These are phyloP conservation scores for Carollia perspicillata DNA, from an alignment of 2,113 vertebrate species.

Conservation along the genomic window DNA sequence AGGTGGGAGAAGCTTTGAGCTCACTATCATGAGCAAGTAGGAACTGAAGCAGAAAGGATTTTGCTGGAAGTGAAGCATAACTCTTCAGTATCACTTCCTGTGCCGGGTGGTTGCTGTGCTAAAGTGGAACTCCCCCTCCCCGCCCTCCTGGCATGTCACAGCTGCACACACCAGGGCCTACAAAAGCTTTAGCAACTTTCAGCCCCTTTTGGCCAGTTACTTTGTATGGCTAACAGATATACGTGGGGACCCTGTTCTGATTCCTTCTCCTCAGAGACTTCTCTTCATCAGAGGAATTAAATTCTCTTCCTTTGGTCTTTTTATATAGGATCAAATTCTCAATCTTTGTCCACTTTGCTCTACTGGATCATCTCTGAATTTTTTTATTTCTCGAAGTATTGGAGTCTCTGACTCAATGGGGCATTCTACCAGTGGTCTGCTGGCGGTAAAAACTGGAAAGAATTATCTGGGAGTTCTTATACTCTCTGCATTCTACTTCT, in stretches of 20 bases:
- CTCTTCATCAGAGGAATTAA: not conserved
- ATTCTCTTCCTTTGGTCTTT: slow-evolving; percentile 15
- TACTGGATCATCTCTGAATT: not conserved
- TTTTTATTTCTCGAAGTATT: not conserved
- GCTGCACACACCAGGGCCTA: not conserved
- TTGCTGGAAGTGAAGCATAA: not conserved
- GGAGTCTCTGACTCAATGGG: not conserved
- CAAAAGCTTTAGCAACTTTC: not conserved
- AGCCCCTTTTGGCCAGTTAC: not conserved
- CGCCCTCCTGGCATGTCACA: not conserved
- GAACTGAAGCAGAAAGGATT: not conserved
- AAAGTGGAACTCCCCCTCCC: not conserved
- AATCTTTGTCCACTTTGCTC: not conserved
- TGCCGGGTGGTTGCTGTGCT: not conserved
- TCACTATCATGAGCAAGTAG: not conserved
- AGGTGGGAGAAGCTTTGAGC: not conserved
- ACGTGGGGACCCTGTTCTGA: not conserved
- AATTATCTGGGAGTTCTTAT: not conserved
- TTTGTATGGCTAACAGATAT: not conserved
- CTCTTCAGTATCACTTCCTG: not conserved
- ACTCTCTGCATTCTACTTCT: not conserved
- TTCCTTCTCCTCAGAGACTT: not conserved
- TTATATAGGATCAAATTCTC: not conserved
- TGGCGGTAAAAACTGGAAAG: not conserved
- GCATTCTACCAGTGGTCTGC: not conserved